These are phyloP conservation scores for Tribolium freemani DNA, from an alignment of 2,888 invertebrate genomes.

Conservation along the genomic window DNA sequence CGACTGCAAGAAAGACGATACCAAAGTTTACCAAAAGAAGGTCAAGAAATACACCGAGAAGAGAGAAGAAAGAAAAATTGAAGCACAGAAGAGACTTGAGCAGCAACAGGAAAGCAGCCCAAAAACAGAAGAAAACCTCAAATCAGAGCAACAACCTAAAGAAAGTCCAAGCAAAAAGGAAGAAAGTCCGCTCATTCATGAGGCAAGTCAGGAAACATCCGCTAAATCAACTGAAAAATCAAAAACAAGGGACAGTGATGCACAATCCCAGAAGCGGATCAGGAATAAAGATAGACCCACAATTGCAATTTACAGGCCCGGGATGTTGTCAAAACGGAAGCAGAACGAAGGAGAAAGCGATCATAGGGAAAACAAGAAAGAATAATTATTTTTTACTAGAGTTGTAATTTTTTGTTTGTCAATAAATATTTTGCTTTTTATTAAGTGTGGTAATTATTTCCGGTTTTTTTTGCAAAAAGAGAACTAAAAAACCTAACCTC, in stretches of 20 bases:
- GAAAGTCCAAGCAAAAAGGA: conserved; percentile 28
- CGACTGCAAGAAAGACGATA: conserved; percentile 55
- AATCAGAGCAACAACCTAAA: conserved; percentile 23
- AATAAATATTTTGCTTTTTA: too few relatives aligned
- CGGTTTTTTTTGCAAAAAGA: too few relatives aligned
- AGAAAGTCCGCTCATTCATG: conserved; percentile 14
- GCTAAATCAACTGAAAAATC: conserved; percentile 45
- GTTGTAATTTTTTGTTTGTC: too few relatives aligned
- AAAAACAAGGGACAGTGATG: conserved; percentile 29
- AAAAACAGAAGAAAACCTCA: conserved; percentile 15
- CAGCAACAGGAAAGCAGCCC: conserved; percentile 22
- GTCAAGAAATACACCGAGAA: conserved; percentile 67
- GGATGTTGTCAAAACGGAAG: conserved; percentile 85
- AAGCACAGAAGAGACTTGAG: conserved; percentile 57
- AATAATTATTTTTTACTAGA: neutral
- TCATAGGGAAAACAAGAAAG: conserved; percentile 56
- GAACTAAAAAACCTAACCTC: too few relatives aligned
- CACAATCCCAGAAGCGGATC: conserved; percentile 66
- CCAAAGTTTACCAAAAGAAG: conserved; percentile 57
- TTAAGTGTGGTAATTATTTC: too few relatives aligned
- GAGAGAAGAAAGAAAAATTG: conserved; percentile 65
- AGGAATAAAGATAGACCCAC: conserved; percentile 86
- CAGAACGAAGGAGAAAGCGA: conserved; percentile 72
- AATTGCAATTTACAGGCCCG: conserved; percentile 91
- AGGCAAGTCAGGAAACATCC: conserved; percentile 38